Conservation (phyloP, 1,140 invertebrate genomes). For the Heliconius nattereri region DNA sequence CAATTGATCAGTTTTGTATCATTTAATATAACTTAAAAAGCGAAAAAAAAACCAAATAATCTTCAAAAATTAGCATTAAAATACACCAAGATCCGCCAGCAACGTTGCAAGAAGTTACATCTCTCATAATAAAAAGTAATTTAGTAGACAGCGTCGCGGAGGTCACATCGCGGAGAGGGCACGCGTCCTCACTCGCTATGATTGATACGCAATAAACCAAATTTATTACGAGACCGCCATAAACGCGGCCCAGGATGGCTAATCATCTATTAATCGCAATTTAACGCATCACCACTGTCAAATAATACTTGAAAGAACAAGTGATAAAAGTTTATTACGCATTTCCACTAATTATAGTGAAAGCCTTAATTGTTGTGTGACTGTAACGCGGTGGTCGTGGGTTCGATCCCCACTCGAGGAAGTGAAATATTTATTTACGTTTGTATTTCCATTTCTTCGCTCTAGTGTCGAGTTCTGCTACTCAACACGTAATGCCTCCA, state of each 20-base stretch:
- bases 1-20: background rate
- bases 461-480: no score
- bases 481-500: no score
- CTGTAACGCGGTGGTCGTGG: no score
- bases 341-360: background rate
- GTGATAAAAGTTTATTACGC: constrained; percentile 68
- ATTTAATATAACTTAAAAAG: background rate
- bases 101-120: constrained; percentile 39
- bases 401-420: no score
- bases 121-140: constrained; percentile 48
- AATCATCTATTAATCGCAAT: constrained; percentile 76
- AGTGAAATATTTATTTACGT: no score
- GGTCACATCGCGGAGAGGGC: constrained; percentile 43
- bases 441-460: no score
- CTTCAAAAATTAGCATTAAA: background rate
- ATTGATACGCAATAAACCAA: constrained; percentile 74
- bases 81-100: constrained; percentile 18
- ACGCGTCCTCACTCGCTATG: constrained; percentile 47
- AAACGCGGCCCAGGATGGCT: constrained; percentile 66
- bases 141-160: constrained; percentile 45
- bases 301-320: constrained; percentile 73
- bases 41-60: background rate
- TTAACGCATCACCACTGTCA: constrained; percentile 75
- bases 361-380: background rate
- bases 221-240: constrained; percentile 72